Conservation (phyloP, 2,113 vertebrate genomes). For the Cephalopholis sonnerati region DNA sequence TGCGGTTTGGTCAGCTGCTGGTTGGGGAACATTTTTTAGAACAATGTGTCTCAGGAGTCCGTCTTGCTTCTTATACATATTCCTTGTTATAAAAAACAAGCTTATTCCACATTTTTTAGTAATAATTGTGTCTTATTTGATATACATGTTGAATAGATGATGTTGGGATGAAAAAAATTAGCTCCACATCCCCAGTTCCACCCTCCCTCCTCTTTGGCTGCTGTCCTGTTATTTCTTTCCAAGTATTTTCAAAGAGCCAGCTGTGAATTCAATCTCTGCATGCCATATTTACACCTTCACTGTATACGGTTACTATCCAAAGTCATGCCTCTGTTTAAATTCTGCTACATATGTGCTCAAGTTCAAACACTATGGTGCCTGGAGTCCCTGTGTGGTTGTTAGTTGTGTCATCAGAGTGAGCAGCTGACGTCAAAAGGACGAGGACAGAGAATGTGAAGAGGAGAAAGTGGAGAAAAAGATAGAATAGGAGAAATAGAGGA, state of each 20-base stretch:
- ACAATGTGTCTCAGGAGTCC: conserved; percentile 20
- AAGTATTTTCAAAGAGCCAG: conserved; percentile 27
- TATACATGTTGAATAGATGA: neutral
- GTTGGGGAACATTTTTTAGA: conserved; percentile 25
- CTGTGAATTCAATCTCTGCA: conserved; percentile 41
- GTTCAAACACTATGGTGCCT: conserved; percentile 21
- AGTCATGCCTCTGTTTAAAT: conserved; percentile 32
- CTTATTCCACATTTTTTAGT: neutral
- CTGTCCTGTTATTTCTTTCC: conserved; percentile 9
- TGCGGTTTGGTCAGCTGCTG: conserved; percentile 49
- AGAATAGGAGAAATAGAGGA: conserved; percentile 19
- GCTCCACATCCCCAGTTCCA: neutral
- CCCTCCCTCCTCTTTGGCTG: conserved; percentile 5
- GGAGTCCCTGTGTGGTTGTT: conserved; percentile 6
- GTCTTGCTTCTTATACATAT: conserved; percentile 7
- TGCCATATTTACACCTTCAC: conserved; percentile 41
- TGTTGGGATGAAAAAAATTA: conserved; percentile 28
- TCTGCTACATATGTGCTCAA: conserved; percentile 28
- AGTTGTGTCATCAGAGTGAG: conserved; percentile 24
- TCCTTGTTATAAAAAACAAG: neutral
- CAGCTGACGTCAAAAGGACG: conserved; percentile 42
- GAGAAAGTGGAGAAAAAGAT: neutral
- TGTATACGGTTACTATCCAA: conserved; percentile 19
- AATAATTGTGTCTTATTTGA: conserved; percentile 6
- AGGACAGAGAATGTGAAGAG: conserved; percentile 2